Evolutionary conservation across 2,888 invertebrate species (phyloP), one percentile per base, ranked within the genome.

Genomic region (Kryphioiulus occultus): DNA sequence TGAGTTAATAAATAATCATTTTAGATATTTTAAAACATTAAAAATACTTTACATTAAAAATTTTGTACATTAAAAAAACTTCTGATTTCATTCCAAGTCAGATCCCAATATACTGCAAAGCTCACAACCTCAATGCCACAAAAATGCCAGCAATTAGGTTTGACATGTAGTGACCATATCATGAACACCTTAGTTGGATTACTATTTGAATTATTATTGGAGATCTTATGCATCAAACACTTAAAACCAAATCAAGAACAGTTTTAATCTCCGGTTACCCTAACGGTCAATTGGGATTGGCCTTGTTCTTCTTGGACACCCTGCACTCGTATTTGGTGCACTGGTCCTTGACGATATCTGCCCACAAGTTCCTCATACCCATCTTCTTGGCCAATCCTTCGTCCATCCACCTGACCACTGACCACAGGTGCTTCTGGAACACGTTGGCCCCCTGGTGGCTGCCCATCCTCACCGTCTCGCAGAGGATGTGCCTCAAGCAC

Each of bases 381-480:
- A 87, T 47, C 10, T 15, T 85, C 22, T 85, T 85, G 35, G 87
- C 87, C 32, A 87, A 15, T 5, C 30, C 59, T 44, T 78, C 87
- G 42, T 87, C 59, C 84, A 84, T 84, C 84, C 86, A 82, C 7
- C 82, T 83, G n/a, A 83, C 44, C 19, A 86, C 32, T 39, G 82
- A 35, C 88, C 88, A 88, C 35, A 88, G 22, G n/a, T 86, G 83
- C 47, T 86, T 86, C 86, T 88, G 88, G 26, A 88, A 30, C 84
- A 86, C 39, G 35, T 88, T 88, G 44, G 88, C 86, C 19, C 47
- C 86, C 35, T 88, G 86, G 22, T 83, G 42, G 19, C 88, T 88
- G 30, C 88, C 88, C 83, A 86, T 42, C 15, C 86, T 22, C 32
- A 86, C 86, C 5, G 86, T 88, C 35, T 86, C 22, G 83, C 88